Evolutionary conservation across 2,888 invertebrate genomes (phyloP), one percentile per base, ranked within the genome.

Genomic region (Cerastis rubricosa): DNA sequence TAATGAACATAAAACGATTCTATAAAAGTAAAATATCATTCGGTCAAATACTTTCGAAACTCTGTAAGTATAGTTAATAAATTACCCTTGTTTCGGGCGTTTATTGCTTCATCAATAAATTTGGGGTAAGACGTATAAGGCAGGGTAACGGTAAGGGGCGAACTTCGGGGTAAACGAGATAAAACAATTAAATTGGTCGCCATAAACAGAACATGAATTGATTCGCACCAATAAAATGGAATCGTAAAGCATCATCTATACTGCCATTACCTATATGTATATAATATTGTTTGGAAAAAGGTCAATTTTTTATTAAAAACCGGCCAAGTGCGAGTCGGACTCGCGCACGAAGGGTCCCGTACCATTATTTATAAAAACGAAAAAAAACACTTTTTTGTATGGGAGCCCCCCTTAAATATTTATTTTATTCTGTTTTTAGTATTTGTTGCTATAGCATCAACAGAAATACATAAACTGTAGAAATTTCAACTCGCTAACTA

Each of bases 51-150:
- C 35, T 35, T 40, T 40, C 22, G 29, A 57, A 72, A 61, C 19
- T 43, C 35, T 4, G 43, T 22, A 14, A 8, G 45, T 19, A 35
- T 0, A 61, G 61, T 61, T 35, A 72, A 67, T 64, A 74, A 78
- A 71, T 70, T 49, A 74, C 40, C 29, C 51, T 67, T 59, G 49
- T 68, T 78, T 57, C 49, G 17, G 35, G 43, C 29, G 3, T 64
- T 78, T 59, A 78, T 83, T 45, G 59, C n/a, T 66, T 45, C 25
- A 74, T 73, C 43, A 35, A 78, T 51, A 40, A 51, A 43, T 7
- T 43, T 45, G 9, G 43, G 19, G 49, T 63, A 74, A 35, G 25
- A 17, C 19, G n/a, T 29, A 54, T 9, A 51, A 22, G n/a, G n/a
- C 5, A 4, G 54, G 12, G n/a, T 14, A 12, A 63, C 51, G 35